A percentile compares a stretch with the other conserved stretches of the same genome.
phyloP scores from a whole-genome alignment of 2,888 invertebrate genomes.

The Drosophila quinaria region DNA sequence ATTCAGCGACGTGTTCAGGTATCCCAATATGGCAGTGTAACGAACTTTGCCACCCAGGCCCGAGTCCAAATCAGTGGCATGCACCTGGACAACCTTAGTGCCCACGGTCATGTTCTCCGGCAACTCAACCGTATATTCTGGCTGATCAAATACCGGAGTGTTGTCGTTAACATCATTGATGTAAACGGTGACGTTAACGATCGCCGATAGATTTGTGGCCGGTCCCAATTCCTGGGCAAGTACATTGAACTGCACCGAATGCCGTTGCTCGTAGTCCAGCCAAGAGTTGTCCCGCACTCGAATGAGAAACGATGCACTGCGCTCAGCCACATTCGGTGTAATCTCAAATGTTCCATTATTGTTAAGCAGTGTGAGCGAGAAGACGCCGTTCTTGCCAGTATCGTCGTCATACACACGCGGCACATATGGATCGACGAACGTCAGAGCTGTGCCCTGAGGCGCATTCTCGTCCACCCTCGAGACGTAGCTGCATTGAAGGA shows the following conservation, averaged over 20 bases:
- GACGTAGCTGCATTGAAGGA: slow-evolving; percentile 88
- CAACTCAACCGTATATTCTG: slow-evolving; percentile 91
- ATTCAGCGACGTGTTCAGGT: slow-evolving; percentile 91
- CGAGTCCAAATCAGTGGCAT: slow-evolving; percentile 94
- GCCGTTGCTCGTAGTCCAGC: slow-evolving; percentile 93
- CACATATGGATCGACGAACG: slow-evolving; percentile 90
- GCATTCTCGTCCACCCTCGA: slow-evolving; percentile 93
- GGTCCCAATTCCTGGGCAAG: slow-evolving; percentile 93
- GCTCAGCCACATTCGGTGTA: slow-evolving; percentile 92
- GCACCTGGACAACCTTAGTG: slow-evolving; percentile 90
- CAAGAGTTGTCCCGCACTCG: slow-evolving; percentile 92
- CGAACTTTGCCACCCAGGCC: slow-evolving; percentile 90
- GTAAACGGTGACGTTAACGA: slow-evolving; percentile 92
- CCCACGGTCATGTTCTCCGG: slow-evolving; percentile 93
- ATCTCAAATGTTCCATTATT: slow-evolving; percentile 96
- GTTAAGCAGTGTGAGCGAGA: slow-evolving; percentile 91
- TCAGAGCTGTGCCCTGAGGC: slow-evolving; percentile 91
- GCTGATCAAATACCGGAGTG: slow-evolving; percentile 91
- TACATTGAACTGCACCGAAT: slow-evolving; percentile 91
- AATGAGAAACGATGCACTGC: slow-evolving; percentile 92
- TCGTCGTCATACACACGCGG: slow-evolving; percentile 92
- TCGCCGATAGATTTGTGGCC: slow-evolving; percentile 90
- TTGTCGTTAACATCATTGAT: slow-evolving; percentile 96
- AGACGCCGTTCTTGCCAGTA: slow-evolving; percentile 93
- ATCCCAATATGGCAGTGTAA: slow-evolving; percentile 92